These are phyloP conservation scores for Pelecanoides urinatrix DNA, from an alignment of 2,113 vertebrate genomes.

Conservation along the genomic window DNA sequence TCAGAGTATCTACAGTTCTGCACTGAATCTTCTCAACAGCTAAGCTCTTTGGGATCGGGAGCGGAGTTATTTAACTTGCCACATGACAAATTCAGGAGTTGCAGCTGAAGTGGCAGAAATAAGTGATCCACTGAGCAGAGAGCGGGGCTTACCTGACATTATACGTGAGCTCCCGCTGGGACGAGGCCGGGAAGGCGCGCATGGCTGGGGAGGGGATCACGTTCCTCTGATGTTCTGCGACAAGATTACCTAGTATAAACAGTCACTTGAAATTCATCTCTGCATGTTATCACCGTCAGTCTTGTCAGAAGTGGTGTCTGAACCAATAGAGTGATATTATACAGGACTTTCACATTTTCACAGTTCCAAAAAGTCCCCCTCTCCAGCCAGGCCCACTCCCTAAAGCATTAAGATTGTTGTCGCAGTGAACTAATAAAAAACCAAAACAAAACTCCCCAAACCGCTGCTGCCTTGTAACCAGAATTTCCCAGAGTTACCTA, in stretches of 20 bases:
- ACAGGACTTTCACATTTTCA: slow-evolving; percentile 29
- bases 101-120: not conserved
- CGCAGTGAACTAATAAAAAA: not conserved
- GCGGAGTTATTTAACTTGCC: rapidly evolving
- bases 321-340: not conserved
- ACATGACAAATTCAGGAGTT: not conserved
- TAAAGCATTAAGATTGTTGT: not conserved
- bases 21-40: not conserved
- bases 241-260: not conserved
- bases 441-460: not conserved
- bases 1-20: not conserved
- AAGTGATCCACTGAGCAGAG: not conserved
- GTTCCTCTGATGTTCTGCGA: not conserved
- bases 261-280: not conserved
- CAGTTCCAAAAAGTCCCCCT: not conserved
- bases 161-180: not conserved
- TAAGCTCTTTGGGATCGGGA: not conserved
- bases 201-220: not conserved
- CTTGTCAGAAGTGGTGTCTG: not conserved
- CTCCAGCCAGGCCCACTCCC: not conserved
- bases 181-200: rapidly evolving
- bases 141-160: not conserved
- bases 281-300: not conserved
- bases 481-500: not conserved
- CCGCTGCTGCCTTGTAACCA: not conserved